These are phyloP conservation scores for Nothobranchius furzeri DNA, from an alignment of 2,113 vertebrate genomes.

Conservation along the genomic window DNA sequence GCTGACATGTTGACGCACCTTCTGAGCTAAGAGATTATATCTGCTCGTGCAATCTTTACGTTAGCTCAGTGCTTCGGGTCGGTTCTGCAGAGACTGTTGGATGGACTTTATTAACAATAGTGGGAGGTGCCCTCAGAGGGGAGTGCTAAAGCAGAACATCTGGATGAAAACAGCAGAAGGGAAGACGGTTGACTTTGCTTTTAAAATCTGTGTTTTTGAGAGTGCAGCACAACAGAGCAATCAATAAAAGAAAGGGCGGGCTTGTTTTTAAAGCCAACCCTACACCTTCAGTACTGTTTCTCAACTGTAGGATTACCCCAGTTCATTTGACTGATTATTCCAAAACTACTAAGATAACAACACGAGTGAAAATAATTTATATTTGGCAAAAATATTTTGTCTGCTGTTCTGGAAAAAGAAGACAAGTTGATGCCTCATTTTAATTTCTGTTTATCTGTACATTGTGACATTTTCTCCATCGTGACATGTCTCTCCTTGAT, in stretches of 20 bases:
- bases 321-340: too few species aligned
- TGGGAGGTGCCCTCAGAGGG: constrained; percentile 54
- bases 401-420: too few species aligned
- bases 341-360: too few species aligned
- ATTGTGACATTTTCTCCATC: too few species aligned
- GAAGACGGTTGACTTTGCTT: constrained; percentile 26
- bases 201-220: constrained; percentile 35
- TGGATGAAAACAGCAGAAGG: constrained; percentile 45
- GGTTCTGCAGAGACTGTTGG: constrained; percentile 13
- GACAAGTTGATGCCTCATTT: too few species aligned
- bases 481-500: too few species aligned
- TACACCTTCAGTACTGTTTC: too few species aligned
- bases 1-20: constrained; percentile 2
- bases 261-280: neutral
- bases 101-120: constrained; percentile 69
- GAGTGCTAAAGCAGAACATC: constrained; percentile 73
- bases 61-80: constrained; percentile 24
- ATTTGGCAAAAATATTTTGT: too few species aligned
- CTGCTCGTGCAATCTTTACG: constrained; percentile 3
- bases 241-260: constrained; percentile 6
- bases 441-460: too few species aligned
- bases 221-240: constrained; percentile 19
- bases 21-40: neutral
- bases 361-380: too few species aligned
- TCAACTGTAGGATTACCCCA: too few species aligned